Base-by-base conservation (phyloP, 2,113 vertebrate genomes). In the Pristiophorus japonicus region DNA sequence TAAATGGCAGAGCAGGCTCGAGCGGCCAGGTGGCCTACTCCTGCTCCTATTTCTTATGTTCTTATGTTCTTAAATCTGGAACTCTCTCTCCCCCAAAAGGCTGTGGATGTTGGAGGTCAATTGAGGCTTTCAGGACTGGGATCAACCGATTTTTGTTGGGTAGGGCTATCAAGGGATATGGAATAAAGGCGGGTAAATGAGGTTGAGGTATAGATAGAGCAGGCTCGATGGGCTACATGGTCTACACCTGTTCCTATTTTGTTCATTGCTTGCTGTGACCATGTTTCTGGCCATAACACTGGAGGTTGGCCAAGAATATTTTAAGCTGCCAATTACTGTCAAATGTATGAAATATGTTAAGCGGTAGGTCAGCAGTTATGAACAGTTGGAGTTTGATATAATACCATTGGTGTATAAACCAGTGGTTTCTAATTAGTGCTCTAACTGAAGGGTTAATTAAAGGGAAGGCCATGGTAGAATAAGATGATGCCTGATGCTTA, bases 391-490 rank as follows among this genome's bases (percentile, higher is more conserved):
- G 42, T 11, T 16, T 67, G 62, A 66, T 45, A 10, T 24, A 24
- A 67, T 94, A 42, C n/a, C 18, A 42, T 47, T 94, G 20, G 38
- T 45, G 67, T 91, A 18, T n/a, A 94, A 94, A 27, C 87, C 27
- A 45, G 92, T 27, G 42, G 63, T 67, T 67, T 22, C 38, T 66
- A 94, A 94, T 94, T 94, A 94, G 4, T 45, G 63, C 63, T 11
- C 18, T 94, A 22, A 94, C 92, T 94, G 92, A 94, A 30, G 92
- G 92, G 92, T 67, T 94, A 94, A 94, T 94, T 94, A 94, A 67
- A 30, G 63, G 20, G 63, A 94, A 67, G 62, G 62, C 62, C 20
- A 27, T 27, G 8, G 11, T 22, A 30, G 92, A 45, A 67, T 14
- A 24, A 67, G 63, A 51, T n/a, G 55, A 34, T 55, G 55, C 51